These are phyloP conservation scores for Danionella dracula DNA, from an alignment of 2,797 vertebrate species.

Conservation along the genomic window DNA sequence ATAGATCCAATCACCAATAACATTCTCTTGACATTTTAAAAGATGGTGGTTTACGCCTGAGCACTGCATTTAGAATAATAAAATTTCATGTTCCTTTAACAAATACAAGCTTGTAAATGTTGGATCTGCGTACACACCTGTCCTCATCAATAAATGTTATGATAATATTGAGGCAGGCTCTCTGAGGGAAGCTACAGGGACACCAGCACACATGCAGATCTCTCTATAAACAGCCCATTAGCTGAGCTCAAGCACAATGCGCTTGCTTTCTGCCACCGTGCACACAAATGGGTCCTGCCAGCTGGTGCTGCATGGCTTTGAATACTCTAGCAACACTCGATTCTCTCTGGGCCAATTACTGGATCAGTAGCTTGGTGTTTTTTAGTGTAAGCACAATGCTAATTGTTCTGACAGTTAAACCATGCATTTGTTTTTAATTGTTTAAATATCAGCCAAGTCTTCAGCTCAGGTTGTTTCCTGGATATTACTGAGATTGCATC, in stretches of 20 bases:
- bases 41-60: no score
- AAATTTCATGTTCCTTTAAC: no score
- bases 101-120: no score
- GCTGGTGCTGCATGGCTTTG: background rate
- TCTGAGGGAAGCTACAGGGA: background rate
- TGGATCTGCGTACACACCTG: background rate
- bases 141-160: background rate
- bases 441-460: no score
- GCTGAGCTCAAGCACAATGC: conserved; percentile 2
- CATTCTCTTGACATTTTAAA: no score
- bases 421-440: no score
- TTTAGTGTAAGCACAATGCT: background rate
- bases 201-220: background rate
- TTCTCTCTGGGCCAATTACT: conserved; percentile 12
- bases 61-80: no score
- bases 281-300: conserved; percentile 5
- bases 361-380: background rate
- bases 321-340: background rate
- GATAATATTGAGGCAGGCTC: background rate
- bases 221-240: conserved; percentile 3
- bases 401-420: background rate
- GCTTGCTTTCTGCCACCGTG: no score
- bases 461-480: no score
- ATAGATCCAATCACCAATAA: no score
- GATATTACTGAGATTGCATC: no score